Evolutionary conservation across 2,888 invertebrate species (phyloP).

Genomic region (Chymomyza caudatula): DNA sequence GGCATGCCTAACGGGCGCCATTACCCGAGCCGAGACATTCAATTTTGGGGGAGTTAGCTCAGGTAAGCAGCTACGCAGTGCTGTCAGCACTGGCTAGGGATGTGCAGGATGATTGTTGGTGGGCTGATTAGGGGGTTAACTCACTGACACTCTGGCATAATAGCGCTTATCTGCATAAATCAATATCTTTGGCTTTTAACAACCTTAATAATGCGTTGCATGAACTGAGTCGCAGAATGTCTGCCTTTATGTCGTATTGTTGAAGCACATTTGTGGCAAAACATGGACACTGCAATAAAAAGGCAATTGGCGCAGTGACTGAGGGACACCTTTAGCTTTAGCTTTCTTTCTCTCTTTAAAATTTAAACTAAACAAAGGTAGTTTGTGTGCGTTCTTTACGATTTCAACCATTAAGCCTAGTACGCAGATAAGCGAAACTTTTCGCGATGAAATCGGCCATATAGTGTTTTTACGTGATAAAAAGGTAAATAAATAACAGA

Average conservation of each 20-base stretch:
- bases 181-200: conserved; percentile 70
- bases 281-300: too few relatives aligned
- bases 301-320: too few relatives aligned
- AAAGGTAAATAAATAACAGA: too few relatives aligned
- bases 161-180: conserved; percentile 75
- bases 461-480: too few relatives aligned
- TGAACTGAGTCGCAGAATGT: background rate
- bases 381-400: too few relatives aligned
- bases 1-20: conserved; percentile 41
- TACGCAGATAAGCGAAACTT: too few relatives aligned
- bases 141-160: conserved; percentile 53
- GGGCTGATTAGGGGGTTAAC: conserved; percentile 27
- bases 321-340: too few relatives aligned
- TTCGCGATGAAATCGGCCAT: too few relatives aligned
- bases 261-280: too few relatives aligned
- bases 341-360: too few relatives aligned
- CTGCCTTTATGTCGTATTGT: background rate
- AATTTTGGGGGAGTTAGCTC: background rate
- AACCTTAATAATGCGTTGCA: conserved; percentile 55
- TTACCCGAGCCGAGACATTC: conserved; percentile 37
- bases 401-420: too few relatives aligned
- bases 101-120: background rate
- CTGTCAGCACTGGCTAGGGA: background rate
- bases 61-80: background rate
- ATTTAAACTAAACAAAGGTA: too few relatives aligned